Base-by-base conservation (phyloP, 2,113 vertebrate species). In the Perognathus longimembris region DNA sequence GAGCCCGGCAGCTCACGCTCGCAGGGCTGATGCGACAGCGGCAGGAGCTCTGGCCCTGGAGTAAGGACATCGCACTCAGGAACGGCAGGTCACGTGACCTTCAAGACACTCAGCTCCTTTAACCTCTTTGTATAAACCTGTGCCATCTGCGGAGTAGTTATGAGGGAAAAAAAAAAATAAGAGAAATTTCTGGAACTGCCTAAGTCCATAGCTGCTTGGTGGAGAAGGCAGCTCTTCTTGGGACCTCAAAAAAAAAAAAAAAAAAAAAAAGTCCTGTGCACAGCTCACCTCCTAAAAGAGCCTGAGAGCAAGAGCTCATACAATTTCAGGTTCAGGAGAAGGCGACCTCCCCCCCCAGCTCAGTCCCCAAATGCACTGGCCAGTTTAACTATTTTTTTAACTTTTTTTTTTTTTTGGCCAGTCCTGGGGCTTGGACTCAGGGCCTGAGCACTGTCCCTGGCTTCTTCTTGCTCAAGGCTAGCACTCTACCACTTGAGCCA, bases 1-100 rank as follows among this genome's bases (percentile, higher is more conserved):
- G 24, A 38, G 22, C 10, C n/a, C 71, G 11, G 5, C 40, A 70
- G 9, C 50, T 70, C 45, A 32, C 18, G 28, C 45, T 63, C 14
- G 15, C 0, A n/a, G 71, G 28, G 69, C 17, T 57, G 63, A 20
- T 28, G 20, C 40, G 18, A 1, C 18, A 8, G 17, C 71, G 38
- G 42, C 42, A 85, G 36, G 22, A 1, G 0, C 36, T 26, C 88
- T 42, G 30, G 34, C 30, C 71, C 1, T 14, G 7, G 34, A 73
- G 17, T 36, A 24, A 18, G 54, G 6, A 17, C 34, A 45, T 12
- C 22, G n/a, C 30, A 34, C 73, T 64, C 28, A 0, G 88, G 38
- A 45, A 32, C 12, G 11, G 0, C 74, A 57, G 80, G 57, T 75
- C 10, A 0, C 0, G 0, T 24, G 59, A 8, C 36, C 71, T 70